A percentile compares a stretch with the other conserved stretches of the same genome.
phyloP scores from a whole-genome alignment of 2,113 vertebrate species.

The Dissostichus mawsoni region DNA sequence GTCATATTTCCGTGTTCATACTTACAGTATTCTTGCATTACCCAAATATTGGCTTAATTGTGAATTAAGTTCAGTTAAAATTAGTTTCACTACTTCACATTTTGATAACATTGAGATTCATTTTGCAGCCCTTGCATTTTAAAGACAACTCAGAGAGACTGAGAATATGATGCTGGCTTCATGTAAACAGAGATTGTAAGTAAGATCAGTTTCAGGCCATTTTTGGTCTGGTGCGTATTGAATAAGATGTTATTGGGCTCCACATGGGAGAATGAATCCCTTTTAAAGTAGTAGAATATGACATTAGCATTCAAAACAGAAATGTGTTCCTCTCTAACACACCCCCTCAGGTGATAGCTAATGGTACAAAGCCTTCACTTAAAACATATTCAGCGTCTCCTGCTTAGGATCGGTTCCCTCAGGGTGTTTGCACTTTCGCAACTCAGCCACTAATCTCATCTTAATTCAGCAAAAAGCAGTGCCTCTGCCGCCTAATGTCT shows the following conservation, averaged over 20 bases:
- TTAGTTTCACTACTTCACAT: too few species aligned
- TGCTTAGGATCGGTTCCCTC: slow-evolving; percentile 22
- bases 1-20: too few species aligned
- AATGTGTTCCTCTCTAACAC: slow-evolving; percentile 26
- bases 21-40: too few species aligned
- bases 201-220: slow-evolving; percentile 7
- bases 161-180: not conserved
- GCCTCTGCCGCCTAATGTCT: slow-evolving; percentile 26
- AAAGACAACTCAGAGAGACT: slow-evolving; percentile 17
- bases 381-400: slow-evolving; percentile 36
- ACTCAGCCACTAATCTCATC: slow-evolving; percentile 38
- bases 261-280: slow-evolving; percentile 42
- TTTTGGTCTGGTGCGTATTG: slow-evolving; percentile 25
- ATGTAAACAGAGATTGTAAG: slow-evolving; percentile 43
- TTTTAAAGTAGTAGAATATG: slow-evolving; percentile 49
- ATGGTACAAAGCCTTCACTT: slow-evolving; percentile 43
- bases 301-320: slow-evolving; percentile 51
- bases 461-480: slow-evolving; percentile 31
- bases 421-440: slow-evolving; percentile 25
- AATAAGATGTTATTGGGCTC: slow-evolving; percentile 51
- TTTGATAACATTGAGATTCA: too few species aligned
- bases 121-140: not conserved
- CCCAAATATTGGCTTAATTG: too few species aligned
- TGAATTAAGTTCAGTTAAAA: too few species aligned
- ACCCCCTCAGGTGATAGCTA: slow-evolving; percentile 46